Evolutionary conservation across 2,888 invertebrate genomes (phyloP).

Genomic region (Agrochola macilenta): DNA sequence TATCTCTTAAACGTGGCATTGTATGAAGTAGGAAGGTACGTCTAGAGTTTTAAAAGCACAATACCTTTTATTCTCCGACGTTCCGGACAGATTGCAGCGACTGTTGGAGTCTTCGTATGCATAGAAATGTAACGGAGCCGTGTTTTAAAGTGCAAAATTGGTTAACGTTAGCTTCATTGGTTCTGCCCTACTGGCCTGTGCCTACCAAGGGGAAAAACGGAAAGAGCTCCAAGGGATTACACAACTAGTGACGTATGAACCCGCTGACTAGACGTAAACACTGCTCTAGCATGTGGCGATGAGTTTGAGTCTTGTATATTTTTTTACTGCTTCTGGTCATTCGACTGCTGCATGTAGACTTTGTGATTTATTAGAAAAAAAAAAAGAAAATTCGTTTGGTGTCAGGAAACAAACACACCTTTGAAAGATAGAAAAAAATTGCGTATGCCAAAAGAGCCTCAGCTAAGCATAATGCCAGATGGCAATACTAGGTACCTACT

Average conservation of each 20-base stretch:
- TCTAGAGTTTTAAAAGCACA: conserved; percentile 20
- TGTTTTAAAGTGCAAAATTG: conserved; percentile 4
- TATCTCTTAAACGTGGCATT: conserved; percentile 18
- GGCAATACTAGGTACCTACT: neutral
- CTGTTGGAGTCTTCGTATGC: neutral
- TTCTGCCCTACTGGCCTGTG: conserved; percentile 1
- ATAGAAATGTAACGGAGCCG: neutral
- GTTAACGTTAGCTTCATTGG: conserved; percentile 1
- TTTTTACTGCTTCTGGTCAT: neutral
- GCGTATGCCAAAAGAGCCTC: neutral
- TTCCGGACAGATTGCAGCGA: conserved; percentile 23
- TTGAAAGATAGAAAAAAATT: neutral
- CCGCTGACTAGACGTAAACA: too few relatives aligned
- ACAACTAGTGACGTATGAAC: neutral
- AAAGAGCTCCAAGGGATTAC: conserved; percentile 1
- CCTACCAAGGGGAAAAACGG: neutral
- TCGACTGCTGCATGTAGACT: too few relatives aligned
- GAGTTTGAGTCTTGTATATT: neutral
- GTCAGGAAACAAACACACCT: neutral
- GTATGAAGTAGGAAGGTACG: conserved; percentile 15
- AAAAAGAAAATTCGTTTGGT: neutral
- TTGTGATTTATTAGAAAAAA: neutral
- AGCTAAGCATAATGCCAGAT: neutral
- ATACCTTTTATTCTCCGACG: conserved; percentile 29
- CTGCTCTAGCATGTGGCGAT: neutral